Evolutionary conservation across 1,140 invertebrate species (phyloP), one percentile per base, ranked within the genome.

Genomic region (Pseudobourletiella spinata): DNA sequence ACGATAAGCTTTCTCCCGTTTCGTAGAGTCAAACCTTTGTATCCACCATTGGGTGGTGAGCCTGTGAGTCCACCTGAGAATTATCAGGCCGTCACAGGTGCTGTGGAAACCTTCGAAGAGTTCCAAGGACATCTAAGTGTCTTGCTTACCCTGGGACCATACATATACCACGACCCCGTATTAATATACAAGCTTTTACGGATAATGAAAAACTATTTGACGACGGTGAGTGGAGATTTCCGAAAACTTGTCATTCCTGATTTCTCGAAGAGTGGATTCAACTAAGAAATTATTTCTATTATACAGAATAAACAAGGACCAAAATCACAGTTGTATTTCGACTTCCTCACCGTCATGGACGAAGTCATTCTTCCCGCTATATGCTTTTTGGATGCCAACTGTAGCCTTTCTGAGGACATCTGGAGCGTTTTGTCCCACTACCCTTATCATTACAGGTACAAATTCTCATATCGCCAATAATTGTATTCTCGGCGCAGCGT

Each of bases 331-430:
- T 74, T 89, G 25, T 86, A 87, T 72, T 82, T 84, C 73, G 88
- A 93, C 51, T 85, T 95, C 22, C 74, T 97, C 22, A 88, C 85
- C 18, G 80, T 97, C 15, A 74, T 97, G 20, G 93, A 98, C 72
- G 83, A 88, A 18, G 84, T 86, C 1, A 82, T 98, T 32, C 76
- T 99, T 51, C 95, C 95, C 0, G 84, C 91, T 0, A 77, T 98
- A 0, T 91, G 91, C 0, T 84, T 96, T 63, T 82, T 95, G 78
- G 90, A 95, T 64, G 87, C 87, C 64, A 98, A 98, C 75, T 96
- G 92, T 73, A 92, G 90, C 68, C 84, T 98, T 71, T 89, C 94
- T 24, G 94, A 98, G 76, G 93, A 98, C 76, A 80, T 99, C 35
- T 99, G 96, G 89, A 84, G 83, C 43, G 82, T 98, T 51, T 74